phyloP scores from a whole-genome alignment of 1,140 invertebrate species.

The Macrostomum lignano region DNA sequence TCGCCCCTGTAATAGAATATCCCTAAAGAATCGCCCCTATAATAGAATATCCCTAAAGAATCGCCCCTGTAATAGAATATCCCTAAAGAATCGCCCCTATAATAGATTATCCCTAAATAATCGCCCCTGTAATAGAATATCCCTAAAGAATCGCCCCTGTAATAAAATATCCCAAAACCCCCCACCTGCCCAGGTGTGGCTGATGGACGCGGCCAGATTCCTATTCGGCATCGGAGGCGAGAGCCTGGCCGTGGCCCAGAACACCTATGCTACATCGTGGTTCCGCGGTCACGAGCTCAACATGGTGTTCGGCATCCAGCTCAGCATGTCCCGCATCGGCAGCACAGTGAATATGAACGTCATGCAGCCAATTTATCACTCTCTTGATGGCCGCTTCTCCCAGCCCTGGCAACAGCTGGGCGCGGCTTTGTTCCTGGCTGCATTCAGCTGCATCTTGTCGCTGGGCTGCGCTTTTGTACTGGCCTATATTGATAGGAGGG shows the following conservation, averaged over 20 bases:
- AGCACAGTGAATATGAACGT: slow-evolving; percentile 9
- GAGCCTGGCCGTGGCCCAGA: slow-evolving; percentile 77
- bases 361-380: slow-evolving; percentile 8
- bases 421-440: slow-evolving; percentile 7
- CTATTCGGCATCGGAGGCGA: slow-evolving; percentile 82
- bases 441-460: slow-evolving; percentile 8
- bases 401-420: slow-evolving; percentile 6
- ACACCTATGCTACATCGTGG: slow-evolving; percentile 83
- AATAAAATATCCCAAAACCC: no score
- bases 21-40: no score
- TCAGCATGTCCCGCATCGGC: slow-evolving; percentile 49
- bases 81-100: no score
- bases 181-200: no score
- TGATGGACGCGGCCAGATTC: slow-evolving; percentile 76
- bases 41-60: no score
- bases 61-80: no score
- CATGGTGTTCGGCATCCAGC: slow-evolving; percentile 73
- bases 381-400: slow-evolving; percentile 1
- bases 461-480: slow-evolving; percentile 6
- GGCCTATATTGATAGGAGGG: background rate
- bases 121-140: no score
- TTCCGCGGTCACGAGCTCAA: slow-evolving; percentile 88
- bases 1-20: no score
- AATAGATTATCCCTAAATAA: no score
- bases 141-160: no score